Conservation (phyloP, 2,113 vertebrate species). For the Quiscalus mexicanus region DNA sequence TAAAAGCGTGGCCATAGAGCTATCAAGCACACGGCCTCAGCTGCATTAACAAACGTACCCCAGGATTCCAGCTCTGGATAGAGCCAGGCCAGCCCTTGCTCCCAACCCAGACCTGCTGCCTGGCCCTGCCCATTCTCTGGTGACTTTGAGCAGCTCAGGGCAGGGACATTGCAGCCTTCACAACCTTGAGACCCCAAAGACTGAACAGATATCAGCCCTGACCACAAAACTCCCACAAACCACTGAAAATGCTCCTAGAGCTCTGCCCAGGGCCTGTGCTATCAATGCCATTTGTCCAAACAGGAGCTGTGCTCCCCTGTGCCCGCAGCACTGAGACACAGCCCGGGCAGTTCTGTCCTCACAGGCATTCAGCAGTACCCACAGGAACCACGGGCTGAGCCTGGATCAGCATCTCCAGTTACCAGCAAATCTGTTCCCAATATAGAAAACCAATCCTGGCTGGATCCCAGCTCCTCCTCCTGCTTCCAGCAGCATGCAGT, state of each 20-base stretch:
- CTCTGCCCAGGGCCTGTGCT: background rate
- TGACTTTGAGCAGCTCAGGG: background rate
- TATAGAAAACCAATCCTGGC: background rate
- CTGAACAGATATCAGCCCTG: fast-evolving
- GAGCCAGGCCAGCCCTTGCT: background rate
- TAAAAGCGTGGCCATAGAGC: slow-evolving; percentile 72
- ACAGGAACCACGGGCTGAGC: fast-evolving
- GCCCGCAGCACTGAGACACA: background rate
- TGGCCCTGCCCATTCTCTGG: background rate
- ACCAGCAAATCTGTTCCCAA: background rate
- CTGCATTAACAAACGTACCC: background rate
- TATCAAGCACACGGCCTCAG: slow-evolving; percentile 31
- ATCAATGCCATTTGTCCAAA: fast-evolving
- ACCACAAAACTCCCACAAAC: background rate
- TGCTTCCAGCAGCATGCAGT: background rate
- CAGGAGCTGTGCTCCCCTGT: background rate
- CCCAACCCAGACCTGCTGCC: fast-evolving
- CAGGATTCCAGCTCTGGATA: background rate
- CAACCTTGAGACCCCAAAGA: background rate
- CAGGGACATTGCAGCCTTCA: background rate
- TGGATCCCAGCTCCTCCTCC: background rate
- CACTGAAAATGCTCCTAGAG: background rate
- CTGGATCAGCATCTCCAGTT: background rate
- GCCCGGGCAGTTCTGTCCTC: background rate
- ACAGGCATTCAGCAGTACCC: background rate